Conservation (phyloP, 2,113 vertebrate genomes). For the Eulacestoma nigropectus region DNA sequence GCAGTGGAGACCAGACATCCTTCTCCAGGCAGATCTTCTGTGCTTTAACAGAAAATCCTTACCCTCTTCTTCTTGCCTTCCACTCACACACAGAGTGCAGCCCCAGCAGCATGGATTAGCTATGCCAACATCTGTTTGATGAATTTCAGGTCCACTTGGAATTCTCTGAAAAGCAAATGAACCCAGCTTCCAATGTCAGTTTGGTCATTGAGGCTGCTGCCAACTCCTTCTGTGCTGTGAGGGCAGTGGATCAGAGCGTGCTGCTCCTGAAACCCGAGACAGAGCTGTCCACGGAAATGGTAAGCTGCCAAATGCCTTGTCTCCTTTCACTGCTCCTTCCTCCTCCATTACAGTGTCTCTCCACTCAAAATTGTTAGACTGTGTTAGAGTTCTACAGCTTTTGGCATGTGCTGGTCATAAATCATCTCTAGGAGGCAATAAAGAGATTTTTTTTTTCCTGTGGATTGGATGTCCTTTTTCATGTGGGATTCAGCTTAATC, state of each 20-base stretch:
- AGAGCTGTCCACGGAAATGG: conserved; percentile 48
- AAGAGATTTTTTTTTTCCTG: not conserved
- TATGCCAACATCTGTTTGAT: not conserved
- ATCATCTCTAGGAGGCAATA: not conserved
- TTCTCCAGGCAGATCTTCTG: not conserved
- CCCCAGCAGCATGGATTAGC: not conserved
- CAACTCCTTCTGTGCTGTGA: conserved; percentile 81
- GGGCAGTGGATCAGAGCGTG: conserved; percentile 80
- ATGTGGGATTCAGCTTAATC: not conserved
- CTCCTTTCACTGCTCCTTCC: not conserved
- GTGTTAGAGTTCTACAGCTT: not conserved
- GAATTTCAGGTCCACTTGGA: conserved; percentile 76
- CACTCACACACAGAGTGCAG: not conserved
- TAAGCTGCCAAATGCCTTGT: not conserved
- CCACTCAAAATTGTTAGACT: not conserved
- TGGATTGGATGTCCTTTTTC: not conserved
- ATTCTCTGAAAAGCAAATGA: conserved; percentile 68
- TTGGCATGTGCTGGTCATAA: not conserved
- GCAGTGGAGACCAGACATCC: not conserved
- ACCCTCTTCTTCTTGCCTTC: not conserved
- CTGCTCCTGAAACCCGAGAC: conserved; percentile 68
- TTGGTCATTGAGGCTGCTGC: conserved; percentile 74
- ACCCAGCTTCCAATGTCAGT: conserved; percentile 64
- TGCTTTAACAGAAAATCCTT: not conserved
- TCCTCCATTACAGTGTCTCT: not conserved